Base-by-base conservation (phyloP, 2,888 invertebrate species). In the Sepioteuthis lessoniana region DNA sequence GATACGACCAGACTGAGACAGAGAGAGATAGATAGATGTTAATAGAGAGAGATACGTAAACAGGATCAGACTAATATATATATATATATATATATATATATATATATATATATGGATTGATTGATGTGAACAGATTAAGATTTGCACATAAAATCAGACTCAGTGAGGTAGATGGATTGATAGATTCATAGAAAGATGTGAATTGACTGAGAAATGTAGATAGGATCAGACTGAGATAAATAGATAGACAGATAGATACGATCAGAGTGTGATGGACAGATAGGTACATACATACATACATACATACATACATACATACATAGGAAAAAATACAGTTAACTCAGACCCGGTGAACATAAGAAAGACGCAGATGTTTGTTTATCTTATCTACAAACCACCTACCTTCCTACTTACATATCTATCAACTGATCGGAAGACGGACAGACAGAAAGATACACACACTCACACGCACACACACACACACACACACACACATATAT, bases 91-190 rank as follows among this genome's bases (percentile, higher is more conserved):
- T 76, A 76, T 76, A 76, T 76, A 76, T 31, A 76, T 76, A 76
- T 76, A 76, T 76, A 76, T 76, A 76, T 76, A 76, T 76, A 76
- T 76, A 76, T 76, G n/a, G n/a, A n/a, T n/a, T n/a, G n/a, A n/a
- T n/a, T n/a, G n/a, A n/a, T n/a, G n/a, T n/a, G n/a, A n/a, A n/a
- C n/a, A n/a, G n/a, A n/a, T n/a, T n/a, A n/a, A n/a, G n/a, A n/a
- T n/a, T n/a, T n/a, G n/a, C n/a, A n/a, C n/a, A n/a, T n/a, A n/a
- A n/a, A n/a, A n/a, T n/a, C n/a, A n/a, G n/a, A n/a, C n/a, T n/a
- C n/a, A n/a, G n/a, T n/a, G n/a, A n/a, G n/a, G n/a, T n/a, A n/a
- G n/a, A n/a, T n/a, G n/a, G n/a, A n/a, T n/a, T n/a, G n/a, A n/a
- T n/a, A n/a, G n/a, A n/a, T n/a, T n/a, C n/a, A n/a, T n/a, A n/a